Evolutionary conservation across 2,888 invertebrate genomes (phyloP), one percentile per base, ranked within the genome.

Genomic region (Iselma pallidipennis): DNA sequence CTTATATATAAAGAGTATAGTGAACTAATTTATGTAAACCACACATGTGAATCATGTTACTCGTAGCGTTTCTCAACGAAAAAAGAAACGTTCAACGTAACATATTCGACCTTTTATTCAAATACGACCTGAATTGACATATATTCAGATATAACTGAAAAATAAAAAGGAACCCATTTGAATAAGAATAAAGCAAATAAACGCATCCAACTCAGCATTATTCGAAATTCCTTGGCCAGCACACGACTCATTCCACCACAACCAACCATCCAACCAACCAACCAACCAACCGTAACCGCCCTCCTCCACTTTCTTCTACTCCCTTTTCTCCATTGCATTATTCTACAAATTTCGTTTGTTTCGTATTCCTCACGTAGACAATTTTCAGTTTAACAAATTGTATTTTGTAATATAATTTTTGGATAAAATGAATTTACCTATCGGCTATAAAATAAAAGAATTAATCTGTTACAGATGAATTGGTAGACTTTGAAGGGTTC

Each of bases 161-260:
- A 69, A 66, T 69, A 69, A 69, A 69, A 69, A 65, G 60, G 55
- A 65, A 57, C 59, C 66, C 57, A 66, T 69, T 69, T 66, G 65
- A 66, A 69, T 69, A 57, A 66, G 69, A 69, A 69, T 69, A 69
- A 69, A 69, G 67, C 66, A 69, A 68, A 69, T 69, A 69, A 69
- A 68, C 69, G 67, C 66, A 68, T 65, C 67, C 53, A 66, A 65
- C 63, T 69, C 69, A 68, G 69, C 69, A 65, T 63, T 69, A 67
- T 67, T 66, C 59, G 57, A 61, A 69, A 66, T 59, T 67, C 66
- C 61, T 66, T 61, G 67, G 66, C 63, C 69, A 69, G 69, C 67
- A 62, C 42, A 6, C 25, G 25, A 25, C 5, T 25, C 25, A 25
- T 67, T 67, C 49, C 49, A 49, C 55, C 49, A 56, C 49, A 49